Evolutionary conservation across 2,113 vertebrate genomes (phyloP).

Genomic region (Rissa tridactyla): DNA sequence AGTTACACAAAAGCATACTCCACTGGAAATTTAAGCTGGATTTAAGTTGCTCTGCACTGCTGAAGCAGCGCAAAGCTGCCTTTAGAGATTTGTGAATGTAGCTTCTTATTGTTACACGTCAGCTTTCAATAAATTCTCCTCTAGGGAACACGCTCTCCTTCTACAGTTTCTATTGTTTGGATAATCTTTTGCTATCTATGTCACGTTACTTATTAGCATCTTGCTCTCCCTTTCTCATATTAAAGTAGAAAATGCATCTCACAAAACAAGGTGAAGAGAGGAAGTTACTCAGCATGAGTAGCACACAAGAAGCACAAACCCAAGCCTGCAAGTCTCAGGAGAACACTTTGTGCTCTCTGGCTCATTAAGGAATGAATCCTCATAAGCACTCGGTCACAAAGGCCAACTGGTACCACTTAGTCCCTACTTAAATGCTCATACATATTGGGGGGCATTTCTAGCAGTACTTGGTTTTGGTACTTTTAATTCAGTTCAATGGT

Average conservation of each 20-base stretch:
- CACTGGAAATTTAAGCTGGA: conserved; percentile 29
- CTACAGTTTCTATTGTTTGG: neutral
- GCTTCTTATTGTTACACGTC: conserved; percentile 4
- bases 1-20: conserved; percentile 2
- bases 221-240: neutral
- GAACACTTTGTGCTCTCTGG: neutral
- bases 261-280: neutral
- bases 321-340: neutral
- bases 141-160: neutral
- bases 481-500: neutral
- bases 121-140: conserved; percentile 28
- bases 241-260: neutral
- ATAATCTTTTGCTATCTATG: neutral
- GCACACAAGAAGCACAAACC: neutral
- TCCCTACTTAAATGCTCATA: neutral
- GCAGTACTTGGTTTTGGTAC: neutral
- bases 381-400: neutral
- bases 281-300: neutral
- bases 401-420: neutral
- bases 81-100: conserved; percentile 20
- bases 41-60: conserved; percentile 24
- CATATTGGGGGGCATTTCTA: neutral
- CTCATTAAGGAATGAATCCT: neutral
- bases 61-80: conserved; percentile 38
- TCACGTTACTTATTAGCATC: neutral